A percentile compares a stretch with the other conserved stretches of the same genome.
Conservation (phyloP, 2,113 vertebrate genomes). For the Zeus faber region DNA sequence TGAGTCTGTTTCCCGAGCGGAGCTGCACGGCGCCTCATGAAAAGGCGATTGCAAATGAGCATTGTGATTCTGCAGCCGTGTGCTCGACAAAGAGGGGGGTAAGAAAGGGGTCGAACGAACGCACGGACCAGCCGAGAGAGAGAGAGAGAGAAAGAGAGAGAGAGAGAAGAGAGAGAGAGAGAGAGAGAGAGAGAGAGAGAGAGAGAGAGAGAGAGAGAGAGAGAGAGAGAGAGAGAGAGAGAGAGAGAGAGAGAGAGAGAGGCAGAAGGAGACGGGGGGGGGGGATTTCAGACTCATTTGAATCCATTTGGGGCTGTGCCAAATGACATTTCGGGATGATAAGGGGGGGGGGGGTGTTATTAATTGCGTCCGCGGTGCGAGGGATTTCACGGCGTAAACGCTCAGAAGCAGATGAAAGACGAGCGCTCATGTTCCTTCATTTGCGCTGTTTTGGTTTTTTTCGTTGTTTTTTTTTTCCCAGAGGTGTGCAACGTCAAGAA, state of each 20-base stretch:
- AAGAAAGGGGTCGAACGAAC: not conserved
- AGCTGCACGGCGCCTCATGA: conserved; percentile 39
- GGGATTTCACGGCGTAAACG: conserved; percentile 36
- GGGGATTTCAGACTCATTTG: too few species aligned
- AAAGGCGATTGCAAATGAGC: conserved; percentile 60
- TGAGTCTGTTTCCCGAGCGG: conserved; percentile 30
- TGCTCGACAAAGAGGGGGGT: conserved; percentile 46
- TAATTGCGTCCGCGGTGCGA: too few species aligned
- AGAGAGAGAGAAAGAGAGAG: conserved; percentile 1
- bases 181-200: conserved; percentile 22
- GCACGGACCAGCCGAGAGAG: not conserved
- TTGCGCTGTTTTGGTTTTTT: too few species aligned
- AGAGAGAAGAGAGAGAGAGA: not conserved
- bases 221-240: too few species aligned
- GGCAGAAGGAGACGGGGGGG: too few species aligned
- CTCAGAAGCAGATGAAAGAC: conserved; percentile 15
- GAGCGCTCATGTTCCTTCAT: conserved; percentile 1
- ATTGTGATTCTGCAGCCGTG: conserved; percentile 50
- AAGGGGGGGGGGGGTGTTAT: too few species aligned
- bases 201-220: too few species aligned
- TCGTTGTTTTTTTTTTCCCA: too few species aligned
- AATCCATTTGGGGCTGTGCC: too few species aligned
- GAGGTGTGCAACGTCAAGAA: too few species aligned
- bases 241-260: too few species aligned
- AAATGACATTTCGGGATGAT: not conserved